These are phyloP conservation scores for Apostichopus parvimensis DNA, from an alignment of 35 echinoderm and acorn worm species.

Conservation along the genomic window DNA sequence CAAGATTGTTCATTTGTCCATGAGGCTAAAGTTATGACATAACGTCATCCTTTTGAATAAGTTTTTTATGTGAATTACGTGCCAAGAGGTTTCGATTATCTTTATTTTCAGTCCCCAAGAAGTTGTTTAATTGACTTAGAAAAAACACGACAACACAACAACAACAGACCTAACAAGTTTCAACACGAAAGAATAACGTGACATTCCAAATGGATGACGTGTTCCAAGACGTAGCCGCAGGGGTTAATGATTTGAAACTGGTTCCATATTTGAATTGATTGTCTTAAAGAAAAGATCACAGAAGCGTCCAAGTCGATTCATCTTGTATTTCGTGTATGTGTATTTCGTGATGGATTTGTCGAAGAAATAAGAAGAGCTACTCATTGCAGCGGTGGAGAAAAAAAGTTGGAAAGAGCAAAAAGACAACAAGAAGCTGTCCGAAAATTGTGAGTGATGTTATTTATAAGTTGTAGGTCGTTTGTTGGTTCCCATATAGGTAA, in stretches of 20 bases:
- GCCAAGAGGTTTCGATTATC: too few relatives aligned
- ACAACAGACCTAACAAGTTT: too few relatives aligned
- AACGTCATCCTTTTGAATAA: too few relatives aligned
- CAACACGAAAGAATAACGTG: not conserved
- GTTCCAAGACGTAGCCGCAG: not conserved
- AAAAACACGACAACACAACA: too few relatives aligned
- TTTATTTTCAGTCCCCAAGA: too few relatives aligned
- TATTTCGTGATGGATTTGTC: not conserved
- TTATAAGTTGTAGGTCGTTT: not conserved
- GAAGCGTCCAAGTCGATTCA: not conserved
- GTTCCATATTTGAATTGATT: not conserved
- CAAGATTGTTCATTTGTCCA: too few relatives aligned
- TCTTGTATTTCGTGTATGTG: not conserved
- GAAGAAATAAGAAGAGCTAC: not conserved
- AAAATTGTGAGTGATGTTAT: constrained; percentile 27
- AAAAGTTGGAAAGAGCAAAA: constrained; percentile 9
- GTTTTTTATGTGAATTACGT: too few relatives aligned
- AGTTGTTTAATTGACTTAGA: too few relatives aligned
- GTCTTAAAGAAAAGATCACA: not conserved
- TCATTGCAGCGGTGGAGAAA: constrained; percentile 2
- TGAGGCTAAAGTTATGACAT: too few relatives aligned
- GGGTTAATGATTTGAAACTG: not conserved
- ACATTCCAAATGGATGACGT: not conserved
- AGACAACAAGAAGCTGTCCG: constrained; percentile 1
- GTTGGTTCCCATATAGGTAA: not conserved